phyloP scores from a whole-genome alignment of 2,888 invertebrate species.

The Drosophila basisetae region DNA sequence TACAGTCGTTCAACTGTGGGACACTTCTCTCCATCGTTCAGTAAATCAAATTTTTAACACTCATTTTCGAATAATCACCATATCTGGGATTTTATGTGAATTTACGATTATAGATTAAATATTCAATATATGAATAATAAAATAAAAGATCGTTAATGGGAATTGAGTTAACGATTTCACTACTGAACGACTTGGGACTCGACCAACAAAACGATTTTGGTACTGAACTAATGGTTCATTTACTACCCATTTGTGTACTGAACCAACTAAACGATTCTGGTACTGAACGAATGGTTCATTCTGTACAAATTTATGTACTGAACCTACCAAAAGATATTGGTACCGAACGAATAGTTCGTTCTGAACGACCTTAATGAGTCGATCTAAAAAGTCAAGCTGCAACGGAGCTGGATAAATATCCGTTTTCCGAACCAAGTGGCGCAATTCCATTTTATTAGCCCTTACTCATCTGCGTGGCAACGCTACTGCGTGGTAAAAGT shows the following conservation, averaged over 20 bases:
- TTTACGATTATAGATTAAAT: neutral
- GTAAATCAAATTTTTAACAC: neutral
- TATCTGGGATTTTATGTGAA: neutral
- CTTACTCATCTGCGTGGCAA: neutral
- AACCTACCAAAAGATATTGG: neutral
- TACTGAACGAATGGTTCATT: neutral
- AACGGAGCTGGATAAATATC: neutral
- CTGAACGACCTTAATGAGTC: neutral
- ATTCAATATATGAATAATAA: neutral
- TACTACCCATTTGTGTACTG: no score
- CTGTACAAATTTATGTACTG: neutral
- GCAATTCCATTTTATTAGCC: neutral
- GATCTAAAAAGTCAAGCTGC: neutral
- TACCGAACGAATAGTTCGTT: neutral
- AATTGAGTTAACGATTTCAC: neutral
- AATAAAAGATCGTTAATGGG: neutral
- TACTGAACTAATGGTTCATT: no score
- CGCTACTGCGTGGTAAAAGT: neutral
- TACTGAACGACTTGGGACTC: neutral
- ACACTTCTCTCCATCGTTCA: neutral
- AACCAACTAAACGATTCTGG: no score
- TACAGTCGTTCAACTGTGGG: neutral
- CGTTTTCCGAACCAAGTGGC: neutral
- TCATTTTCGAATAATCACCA: neutral
- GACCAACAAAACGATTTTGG: neutral